A percentile compares a stretch with the other conserved stretches of the same genome.
These are phyloP conservation scores for Apis florea DNA, from an alignment of 1,140 invertebrate genomes.

Conservation along the genomic window DNA sequence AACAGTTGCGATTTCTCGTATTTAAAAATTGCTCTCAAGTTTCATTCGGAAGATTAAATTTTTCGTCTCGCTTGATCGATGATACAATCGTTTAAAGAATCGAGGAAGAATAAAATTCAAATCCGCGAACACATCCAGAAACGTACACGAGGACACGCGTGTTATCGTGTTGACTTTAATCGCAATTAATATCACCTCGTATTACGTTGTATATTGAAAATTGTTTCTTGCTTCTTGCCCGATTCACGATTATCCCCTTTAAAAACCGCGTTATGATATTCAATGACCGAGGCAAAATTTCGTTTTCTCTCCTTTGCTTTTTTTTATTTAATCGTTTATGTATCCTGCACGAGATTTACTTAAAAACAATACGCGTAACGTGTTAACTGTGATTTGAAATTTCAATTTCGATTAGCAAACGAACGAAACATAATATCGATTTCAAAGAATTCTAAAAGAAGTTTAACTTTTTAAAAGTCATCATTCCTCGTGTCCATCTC, in stretches of 20 bases:
- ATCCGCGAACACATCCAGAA: too few species aligned
- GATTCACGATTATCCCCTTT: background rate
- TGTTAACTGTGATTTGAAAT: too few species aligned
- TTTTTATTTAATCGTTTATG: background rate
- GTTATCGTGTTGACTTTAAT: conserved; percentile 19
- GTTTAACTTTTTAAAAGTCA: too few species aligned
- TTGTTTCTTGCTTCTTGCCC: background rate
- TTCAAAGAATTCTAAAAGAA: too few species aligned
- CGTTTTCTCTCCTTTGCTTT: background rate
- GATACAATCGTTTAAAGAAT: conserved; percentile 7
- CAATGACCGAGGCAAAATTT: conserved; percentile 5
- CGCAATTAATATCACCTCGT: conserved; percentile 42
- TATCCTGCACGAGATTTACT: background rate
- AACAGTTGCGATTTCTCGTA: background rate
- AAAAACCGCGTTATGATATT: background rate
- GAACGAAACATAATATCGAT: background rate
- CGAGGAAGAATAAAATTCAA: conserved; percentile 1
- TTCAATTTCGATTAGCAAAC: too few species aligned
- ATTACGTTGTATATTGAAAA: conserved; percentile 25
- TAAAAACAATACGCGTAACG: conserved; percentile 1
- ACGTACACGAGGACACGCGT: background rate
- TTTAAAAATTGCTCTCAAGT: background rate
- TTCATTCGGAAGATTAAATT: conserved; percentile 9
- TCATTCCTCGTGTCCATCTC: too few species aligned
- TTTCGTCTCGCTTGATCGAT: too few species aligned